Conservation (phyloP, 2,797 vertebrate species). For the Dromococcyx pavoninus region DNA sequence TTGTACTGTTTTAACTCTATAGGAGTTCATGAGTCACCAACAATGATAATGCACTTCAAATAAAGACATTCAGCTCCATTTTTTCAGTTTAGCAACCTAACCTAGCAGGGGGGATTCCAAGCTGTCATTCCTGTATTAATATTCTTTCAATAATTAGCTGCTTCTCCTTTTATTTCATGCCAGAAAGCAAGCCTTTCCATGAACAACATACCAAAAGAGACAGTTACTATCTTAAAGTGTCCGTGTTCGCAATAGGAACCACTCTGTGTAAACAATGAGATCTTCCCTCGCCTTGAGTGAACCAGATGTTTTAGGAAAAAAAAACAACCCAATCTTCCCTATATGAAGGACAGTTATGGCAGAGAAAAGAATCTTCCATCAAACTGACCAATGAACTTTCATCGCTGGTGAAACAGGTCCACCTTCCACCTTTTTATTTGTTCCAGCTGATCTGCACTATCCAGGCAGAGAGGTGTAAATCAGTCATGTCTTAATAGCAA, state of each 20-base stretch:
- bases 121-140: slow-evolving; percentile 6
- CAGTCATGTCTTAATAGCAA: not conserved
- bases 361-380: not conserved
- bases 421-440: not conserved
- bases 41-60: slow-evolving; percentile 19
- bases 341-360: not conserved
- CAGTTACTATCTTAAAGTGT: not conserved
- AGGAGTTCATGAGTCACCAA: slow-evolving; percentile 42
- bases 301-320: slow-evolving; percentile 23
- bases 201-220: slow-evolving; percentile 1
- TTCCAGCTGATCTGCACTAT: not conserved
- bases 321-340: not conserved
- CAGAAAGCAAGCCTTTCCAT: slow-evolving; percentile 23
- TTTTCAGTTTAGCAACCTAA: not conserved
- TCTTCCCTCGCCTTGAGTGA: slow-evolving; percentile 12
- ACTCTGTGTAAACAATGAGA: slow-evolving; percentile 29
- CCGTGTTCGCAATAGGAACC: not conserved
- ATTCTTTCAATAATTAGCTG: slow-evolving; percentile 29
- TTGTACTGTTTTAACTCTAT: slow-evolving; percentile 27
- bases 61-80: not conserved
- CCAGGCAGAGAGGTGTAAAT: not conserved
- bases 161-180: slow-evolving; percentile 19
- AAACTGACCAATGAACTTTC: not conserved
- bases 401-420: not conserved
- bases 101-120: not conserved